Base-by-base conservation (phyloP, 2,888 invertebrate genomes). In the Spilarctia lutea region DNA sequence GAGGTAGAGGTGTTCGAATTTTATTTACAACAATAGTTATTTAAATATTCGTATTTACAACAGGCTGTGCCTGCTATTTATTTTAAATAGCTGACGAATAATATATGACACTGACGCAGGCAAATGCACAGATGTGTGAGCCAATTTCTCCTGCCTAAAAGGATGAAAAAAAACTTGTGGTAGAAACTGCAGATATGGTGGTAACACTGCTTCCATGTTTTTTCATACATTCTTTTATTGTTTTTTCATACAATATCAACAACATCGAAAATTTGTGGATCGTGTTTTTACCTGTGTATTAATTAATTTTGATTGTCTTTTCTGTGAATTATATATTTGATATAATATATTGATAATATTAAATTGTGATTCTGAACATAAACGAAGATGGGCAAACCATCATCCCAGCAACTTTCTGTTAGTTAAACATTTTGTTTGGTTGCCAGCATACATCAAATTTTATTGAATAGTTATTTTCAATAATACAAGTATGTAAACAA, bases 331-430 rank as follows among this genome's bases (percentile, higher is more conserved):
- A 27, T 27, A 56, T 35, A n/a, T 33, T 4, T 33, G 4, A 4
- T 33, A n/a, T n/a, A n/a, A n/a, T 33, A 33, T 27, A 27, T 60
- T 39, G 10, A 45, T 33, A 33, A 65, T 13, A 63, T 13, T 65
- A 56, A 72, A 65, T 72, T 75, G 39, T 33, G 63, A 24, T 70
- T 70, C 33, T 60, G 39, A 27, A 52, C 35, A 65, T 52, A 63
- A 63, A 63, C 33, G 56, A 80, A 66, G 76, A 92, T 93, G 93
- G 92, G 91, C 27, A 93, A 92, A 79, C 90, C 90, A 30, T 88
- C 92, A 35, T 85, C 86, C 11, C 80, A 86, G 18, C 83, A 84
- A 45, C 56, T 85, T 71, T 81, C 88, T 86, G 92, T 92, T 92
- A 93, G 93, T 92, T 89, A 67, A 84, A 73, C 81, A 75, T 78